phyloP scores from a whole-genome alignment of 1,140 invertebrate species.

The Akabosia matsudoensis region DNA sequence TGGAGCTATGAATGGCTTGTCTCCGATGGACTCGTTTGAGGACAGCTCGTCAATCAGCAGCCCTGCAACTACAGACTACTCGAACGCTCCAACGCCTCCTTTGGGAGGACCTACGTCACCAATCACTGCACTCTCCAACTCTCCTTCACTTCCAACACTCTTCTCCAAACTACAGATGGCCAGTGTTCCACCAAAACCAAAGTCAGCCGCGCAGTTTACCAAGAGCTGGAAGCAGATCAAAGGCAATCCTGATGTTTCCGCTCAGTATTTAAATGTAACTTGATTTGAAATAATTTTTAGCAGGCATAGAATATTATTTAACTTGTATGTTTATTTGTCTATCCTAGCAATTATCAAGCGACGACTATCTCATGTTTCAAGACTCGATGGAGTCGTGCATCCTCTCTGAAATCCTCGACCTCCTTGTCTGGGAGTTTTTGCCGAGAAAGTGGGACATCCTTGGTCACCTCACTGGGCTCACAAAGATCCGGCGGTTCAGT shows the following conservation, averaged over 20 bases:
- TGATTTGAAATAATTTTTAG: background rate
- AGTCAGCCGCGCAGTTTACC: slow-evolving; percentile 32
- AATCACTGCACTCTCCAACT: no score
- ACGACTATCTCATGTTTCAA: slow-evolving; percentile 40
- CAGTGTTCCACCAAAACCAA: slow-evolving; percentile 32
- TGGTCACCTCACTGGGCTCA: slow-evolving; percentile 49
- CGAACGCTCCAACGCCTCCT: slow-evolving; percentile 11
- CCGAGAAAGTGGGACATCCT: slow-evolving; percentile 47
- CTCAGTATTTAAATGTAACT: slow-evolving; percentile 38
- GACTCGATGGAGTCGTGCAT: slow-evolving; percentile 36
- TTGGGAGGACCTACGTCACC: background rate
- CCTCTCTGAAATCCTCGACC: slow-evolving; percentile 37
- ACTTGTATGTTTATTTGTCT: background rate
- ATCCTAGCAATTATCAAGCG: slow-evolving; percentile 18
- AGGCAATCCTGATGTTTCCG: slow-evolving; percentile 26
- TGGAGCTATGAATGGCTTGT: background rate
- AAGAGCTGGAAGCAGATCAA: slow-evolving; percentile 36
- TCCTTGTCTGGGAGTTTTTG: slow-evolving; percentile 42
- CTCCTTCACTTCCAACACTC: slow-evolving; percentile 8
- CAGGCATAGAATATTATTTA: background rate
- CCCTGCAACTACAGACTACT: slow-evolving; percentile 2
- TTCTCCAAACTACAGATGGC: slow-evolving; percentile 19
- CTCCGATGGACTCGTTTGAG: background rate
- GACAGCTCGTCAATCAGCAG: slow-evolving; percentile 6
- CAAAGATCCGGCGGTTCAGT: slow-evolving; percentile 51